Evolutionary conservation across 2,888 invertebrate genomes (phyloP), one percentile per base, ranked within the genome.

Genomic region (Caenorhabditis uteleia): DNA sequence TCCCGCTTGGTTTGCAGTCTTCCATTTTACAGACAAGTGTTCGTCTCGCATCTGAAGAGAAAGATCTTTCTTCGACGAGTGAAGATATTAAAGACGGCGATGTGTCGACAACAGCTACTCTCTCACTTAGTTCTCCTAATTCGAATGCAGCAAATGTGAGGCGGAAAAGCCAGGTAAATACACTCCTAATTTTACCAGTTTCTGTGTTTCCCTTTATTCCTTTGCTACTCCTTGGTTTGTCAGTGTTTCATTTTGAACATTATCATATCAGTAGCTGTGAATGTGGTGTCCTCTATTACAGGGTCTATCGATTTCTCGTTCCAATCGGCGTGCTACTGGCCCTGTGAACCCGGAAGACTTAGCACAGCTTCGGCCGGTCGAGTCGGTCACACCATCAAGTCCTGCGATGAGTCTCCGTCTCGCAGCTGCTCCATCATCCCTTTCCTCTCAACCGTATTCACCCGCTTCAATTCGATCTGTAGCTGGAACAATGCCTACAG

Each of bases 311-410:
- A 59, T 68, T 21, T 59, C 69, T 27, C 75, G 75, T 0, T 70
- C 75, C 20, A 70, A 64, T 47, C 77, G 79, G 20, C 78, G 79
- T 20, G 77, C 77, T n/a, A 79, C 79, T 6, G 79, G 79, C 2
- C 79, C 79, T 3, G 79, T 79, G 7, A 65, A 70, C 26, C 57
- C 77, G 29, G 79, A 79, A 48, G 79, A 77, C 26, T 51, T 57
- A 38, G 47, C 49, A 4, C 50, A 42, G 16, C 40, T 58, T 1
- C 36, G 44, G 14, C 29, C 49, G 12, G 18, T 34, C 8, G 25
- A 12, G 8, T 1, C 42, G 20, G 5, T 33, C 5, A 14, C 54
- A 25, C 8, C 44, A 18, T n/a, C 44, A n/a, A 12, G 46, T 21
- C 50, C 56, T n/a, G 29, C 58, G 27, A 57, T 49, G 39, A 34